Evolutionary conservation across 2,888 invertebrate species (phyloP).

Genomic region (Orchesella flavescens): DNA sequence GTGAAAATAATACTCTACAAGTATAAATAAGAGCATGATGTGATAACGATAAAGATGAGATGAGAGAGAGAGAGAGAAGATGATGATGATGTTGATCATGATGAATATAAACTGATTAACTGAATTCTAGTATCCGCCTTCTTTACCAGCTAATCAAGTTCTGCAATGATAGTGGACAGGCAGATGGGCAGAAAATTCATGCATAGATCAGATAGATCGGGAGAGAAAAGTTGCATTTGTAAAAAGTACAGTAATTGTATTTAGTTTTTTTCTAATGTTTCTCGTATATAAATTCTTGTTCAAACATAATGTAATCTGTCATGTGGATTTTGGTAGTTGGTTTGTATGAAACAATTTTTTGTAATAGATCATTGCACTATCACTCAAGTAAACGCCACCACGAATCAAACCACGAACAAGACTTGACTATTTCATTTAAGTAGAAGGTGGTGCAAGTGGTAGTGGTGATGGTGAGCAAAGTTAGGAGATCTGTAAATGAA

Average conservation of each 20-base stretch:
- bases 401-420: background rate
- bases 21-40: conserved; percentile 27
- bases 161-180: conserved; percentile 14
- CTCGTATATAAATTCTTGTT: no score
- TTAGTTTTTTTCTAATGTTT: no score
- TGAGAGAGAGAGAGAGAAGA: no score
- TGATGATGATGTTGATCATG: conserved; percentile 11
- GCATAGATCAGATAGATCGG: background rate
- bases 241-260: no score
- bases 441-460: no score
- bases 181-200: background rate
- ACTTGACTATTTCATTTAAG: no score
- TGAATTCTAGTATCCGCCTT: conserved; percentile 25
- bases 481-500: no score
- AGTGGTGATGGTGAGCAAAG: no score
- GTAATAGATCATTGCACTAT: conserved; percentile 47
- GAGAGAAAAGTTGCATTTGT: background rate
- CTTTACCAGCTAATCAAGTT: conserved; percentile 13
- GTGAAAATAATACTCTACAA: background rate
- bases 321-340: no score
- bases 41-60: background rate
- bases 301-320: no score
- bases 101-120: conserved; percentile 34
- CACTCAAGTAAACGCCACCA: conserved; percentile 11
- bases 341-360: conserved; percentile 5